Evolutionary conservation across 1,140 invertebrate species (phyloP), one percentile per base, ranked within the genome.

Genomic region (Atta texana): DNA sequence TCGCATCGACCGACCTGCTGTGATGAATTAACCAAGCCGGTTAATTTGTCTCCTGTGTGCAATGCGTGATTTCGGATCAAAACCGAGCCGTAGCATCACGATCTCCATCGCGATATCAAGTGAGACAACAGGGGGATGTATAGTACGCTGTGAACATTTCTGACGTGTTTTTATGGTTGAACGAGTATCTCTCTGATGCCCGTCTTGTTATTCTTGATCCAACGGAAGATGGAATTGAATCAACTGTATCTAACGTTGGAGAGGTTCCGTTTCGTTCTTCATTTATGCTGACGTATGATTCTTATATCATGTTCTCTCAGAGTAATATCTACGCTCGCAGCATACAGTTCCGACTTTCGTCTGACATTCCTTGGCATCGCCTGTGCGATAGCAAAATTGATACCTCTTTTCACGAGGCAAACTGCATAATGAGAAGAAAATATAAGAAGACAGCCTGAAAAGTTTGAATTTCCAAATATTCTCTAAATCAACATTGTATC

Each of bases 1-100:
- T 87, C 85, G 80, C 71, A 94, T 94, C 91, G 92, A 94, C 91
- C 90, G 88, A 75, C 55, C 85, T 16, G 24, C n/a, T 21, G 51
- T 21, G 51, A 18, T 53, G 87, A n/a, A n/a, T n/a, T 55, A 44
- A 71, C 86, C 31, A 18, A 12, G 39, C 21, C 10, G 53, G 76
- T 61, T 80, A 7, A 39, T 92, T 90, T 89, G 89, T 92, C 90
- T 91, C 71, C 44, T 31, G 7, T 28, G 78, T n/a, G 55, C 16
- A 49, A 24, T 49, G 31, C n/a, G 49, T 16, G 24, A 28, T 68
- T 39, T 80, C 55, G 39, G n/a, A 64, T 76, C 82, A 31, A 77
- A 66, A 16, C 16, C 6, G 57, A 64, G 16, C n/a, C 66, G 39
- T 34, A 69, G 28, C 64, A 21, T 28, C 51, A 8, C 12, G 63